These are phyloP conservation scores for Gouania willdenowi DNA, from an alignment of 2,797 vertebrate species.

Conservation along the genomic window DNA sequence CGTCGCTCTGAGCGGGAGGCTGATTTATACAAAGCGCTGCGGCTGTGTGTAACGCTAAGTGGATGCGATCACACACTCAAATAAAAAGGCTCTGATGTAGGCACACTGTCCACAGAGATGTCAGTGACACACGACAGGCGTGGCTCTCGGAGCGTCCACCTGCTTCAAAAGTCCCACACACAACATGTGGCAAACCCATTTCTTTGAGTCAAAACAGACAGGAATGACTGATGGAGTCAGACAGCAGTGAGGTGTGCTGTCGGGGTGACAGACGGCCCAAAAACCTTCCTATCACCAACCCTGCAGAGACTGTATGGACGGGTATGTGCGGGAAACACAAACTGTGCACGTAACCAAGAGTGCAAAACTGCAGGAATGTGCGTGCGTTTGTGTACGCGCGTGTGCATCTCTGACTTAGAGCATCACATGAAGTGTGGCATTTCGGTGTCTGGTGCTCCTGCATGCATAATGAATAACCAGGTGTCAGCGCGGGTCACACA, in stretches of 20 bases:
- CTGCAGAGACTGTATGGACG: too few species aligned
- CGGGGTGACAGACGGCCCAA: too few species aligned
- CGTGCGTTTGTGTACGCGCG: conserved; percentile 10
- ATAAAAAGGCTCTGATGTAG: background rate
- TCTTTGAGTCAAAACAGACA: too few species aligned
- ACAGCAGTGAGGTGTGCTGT: too few species aligned
- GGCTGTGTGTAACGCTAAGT: conserved; percentile 25
- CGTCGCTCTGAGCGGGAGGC: conserved; percentile 19
- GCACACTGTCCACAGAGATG: background rate
- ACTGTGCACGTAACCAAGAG: background rate
- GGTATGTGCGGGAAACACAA: conserved; percentile 14
- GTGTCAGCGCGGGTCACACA: conserved; percentile 54
- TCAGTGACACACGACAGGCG: too few species aligned
- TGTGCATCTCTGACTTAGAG: conserved; percentile 45
- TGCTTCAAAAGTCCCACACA: too few species aligned
- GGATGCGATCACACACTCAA: conserved; percentile 18
- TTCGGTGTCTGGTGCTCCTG: conserved; percentile 75
- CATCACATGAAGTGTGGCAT: conserved; percentile 77
- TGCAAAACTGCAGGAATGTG: background rate
- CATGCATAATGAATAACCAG: conserved; percentile 82
- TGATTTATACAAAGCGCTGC: conserved; percentile 29
- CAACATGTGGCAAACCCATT: too few species aligned
- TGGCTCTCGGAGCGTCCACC: too few species aligned
- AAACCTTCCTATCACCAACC: too few species aligned
- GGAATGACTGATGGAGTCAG: too few species aligned